phyloP scores from a whole-genome alignment of 2,113 vertebrate genomes.

The Austrofundulus limnaeus region DNA sequence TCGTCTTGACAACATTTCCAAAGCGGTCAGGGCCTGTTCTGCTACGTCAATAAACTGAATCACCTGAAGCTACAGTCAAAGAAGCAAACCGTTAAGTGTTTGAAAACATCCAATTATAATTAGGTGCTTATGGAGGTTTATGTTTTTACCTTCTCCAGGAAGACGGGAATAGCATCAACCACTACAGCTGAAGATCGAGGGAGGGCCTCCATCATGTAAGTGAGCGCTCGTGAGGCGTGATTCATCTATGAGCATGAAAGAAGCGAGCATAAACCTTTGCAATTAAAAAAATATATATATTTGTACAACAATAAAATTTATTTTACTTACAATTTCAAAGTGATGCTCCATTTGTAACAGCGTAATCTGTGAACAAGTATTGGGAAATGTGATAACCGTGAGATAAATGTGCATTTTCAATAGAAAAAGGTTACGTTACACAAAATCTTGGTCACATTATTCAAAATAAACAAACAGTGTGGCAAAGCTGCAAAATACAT shows the following conservation, averaged over 20 bases:
- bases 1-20: conserved; percentile 97
- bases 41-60: conserved; percentile 99
- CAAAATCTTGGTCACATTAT: neutral
- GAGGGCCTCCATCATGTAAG: conserved; percentile 99
- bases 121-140: neutral
- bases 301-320: neutral
- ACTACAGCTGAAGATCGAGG: conserved; percentile 98
- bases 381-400: neutral
- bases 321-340: conserved; percentile 97
- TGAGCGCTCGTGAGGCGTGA: conserved; percentile 97
- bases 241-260: conserved; percentile 85
- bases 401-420: neutral
- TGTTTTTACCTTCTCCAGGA: conserved; percentile 92
- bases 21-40: conserved; percentile 94
- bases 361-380: conserved; percentile 88
- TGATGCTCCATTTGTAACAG: conserved; percentile 99
- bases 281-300: conserved; percentile 1
- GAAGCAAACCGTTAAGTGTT: conserved; percentile 35
- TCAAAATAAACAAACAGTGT: neutral
- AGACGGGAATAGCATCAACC: conserved; percentile 98
- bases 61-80: conserved; percentile 89
- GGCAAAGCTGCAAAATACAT: neutral
- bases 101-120: conserved; percentile 12
- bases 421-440: neutral
- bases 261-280: neutral